phyloP scores from a whole-genome alignment of 2,113 vertebrate species.

The Carassius carassius region DNA sequence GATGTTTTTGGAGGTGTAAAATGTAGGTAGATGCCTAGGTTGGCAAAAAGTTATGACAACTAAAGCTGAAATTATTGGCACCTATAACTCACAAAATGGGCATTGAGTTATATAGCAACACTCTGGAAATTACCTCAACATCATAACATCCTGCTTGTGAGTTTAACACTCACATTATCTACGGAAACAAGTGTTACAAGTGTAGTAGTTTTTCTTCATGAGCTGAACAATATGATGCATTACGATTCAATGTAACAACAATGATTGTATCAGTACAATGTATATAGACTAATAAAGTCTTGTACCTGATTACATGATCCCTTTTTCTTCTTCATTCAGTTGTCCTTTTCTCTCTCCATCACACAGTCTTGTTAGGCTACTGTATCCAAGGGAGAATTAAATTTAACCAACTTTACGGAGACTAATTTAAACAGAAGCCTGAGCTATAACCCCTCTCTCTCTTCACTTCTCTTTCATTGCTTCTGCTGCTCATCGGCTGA shows the following conservation, averaged over 20 bases:
- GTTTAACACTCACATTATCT: background rate
- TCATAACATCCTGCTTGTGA: background rate
- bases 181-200: background rate
- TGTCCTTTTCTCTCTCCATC: background rate
- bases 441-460: background rate
- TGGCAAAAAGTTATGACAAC: background rate
- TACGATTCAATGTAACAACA: background rate
- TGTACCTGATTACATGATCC: conserved; percentile 26
- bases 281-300: background rate
- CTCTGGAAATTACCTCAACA: background rate
- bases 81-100: background rate
- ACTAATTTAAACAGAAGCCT: conserved; percentile 9
- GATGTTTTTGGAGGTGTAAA: background rate
- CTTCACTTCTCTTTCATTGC: background rate
- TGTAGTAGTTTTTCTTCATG: background rate
- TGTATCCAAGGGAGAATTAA: conserved; percentile 6
- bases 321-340: background rate
- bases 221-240: background rate
- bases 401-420: background rate
- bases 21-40: background rate
- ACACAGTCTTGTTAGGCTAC: background rate
- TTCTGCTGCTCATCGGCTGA: conserved; percentile 34
- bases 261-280: background rate
- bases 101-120: background rate
- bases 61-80: background rate